Conservation (phyloP, 2,888 invertebrate species). For the Zeuzera pyrina region DNA sequence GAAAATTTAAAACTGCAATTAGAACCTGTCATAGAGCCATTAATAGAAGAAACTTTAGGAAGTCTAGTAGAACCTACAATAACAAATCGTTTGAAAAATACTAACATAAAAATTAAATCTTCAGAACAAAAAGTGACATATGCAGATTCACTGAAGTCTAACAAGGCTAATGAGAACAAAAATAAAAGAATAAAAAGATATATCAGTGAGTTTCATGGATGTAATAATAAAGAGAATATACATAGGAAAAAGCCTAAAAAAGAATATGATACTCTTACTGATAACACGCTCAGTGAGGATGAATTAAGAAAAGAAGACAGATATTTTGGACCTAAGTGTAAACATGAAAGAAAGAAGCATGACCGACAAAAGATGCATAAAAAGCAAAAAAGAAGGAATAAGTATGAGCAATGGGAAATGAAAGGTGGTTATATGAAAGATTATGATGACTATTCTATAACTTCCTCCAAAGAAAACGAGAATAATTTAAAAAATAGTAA, state of each 20-base stretch:
- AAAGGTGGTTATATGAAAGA: constrained; percentile 55
- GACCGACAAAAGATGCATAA: constrained; percentile 49
- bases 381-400: constrained; percentile 55
- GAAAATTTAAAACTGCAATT: constrained; percentile 17
- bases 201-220: constrained; percentile 42
- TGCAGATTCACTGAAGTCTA: constrained; percentile 48
- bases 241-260: constrained; percentile 36
- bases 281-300: constrained; percentile 39
- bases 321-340: constrained; percentile 40
- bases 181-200: constrained; percentile 1
- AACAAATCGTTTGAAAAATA: neutral
- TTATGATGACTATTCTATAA: constrained; percentile 44
- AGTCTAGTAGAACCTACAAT: neutral
- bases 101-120: neutral
- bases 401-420: constrained; percentile 62
- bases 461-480: constrained; percentile 36
- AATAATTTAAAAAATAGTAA: constrained; percentile 25
- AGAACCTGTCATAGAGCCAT: constrained; percentile 8
- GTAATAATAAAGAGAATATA: constrained; percentile 57
- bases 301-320: constrained; percentile 54
- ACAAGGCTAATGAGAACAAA: constrained; percentile 14
- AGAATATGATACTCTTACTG: constrained; percentile 20
- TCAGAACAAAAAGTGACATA: constrained; percentile 38
- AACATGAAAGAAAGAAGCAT: constrained; percentile 45
- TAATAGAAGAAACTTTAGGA: neutral